Evolutionary conservation across 2,797 vertebrate genomes (phyloP).

Genomic region (Toxotes lorentzi): DNA sequence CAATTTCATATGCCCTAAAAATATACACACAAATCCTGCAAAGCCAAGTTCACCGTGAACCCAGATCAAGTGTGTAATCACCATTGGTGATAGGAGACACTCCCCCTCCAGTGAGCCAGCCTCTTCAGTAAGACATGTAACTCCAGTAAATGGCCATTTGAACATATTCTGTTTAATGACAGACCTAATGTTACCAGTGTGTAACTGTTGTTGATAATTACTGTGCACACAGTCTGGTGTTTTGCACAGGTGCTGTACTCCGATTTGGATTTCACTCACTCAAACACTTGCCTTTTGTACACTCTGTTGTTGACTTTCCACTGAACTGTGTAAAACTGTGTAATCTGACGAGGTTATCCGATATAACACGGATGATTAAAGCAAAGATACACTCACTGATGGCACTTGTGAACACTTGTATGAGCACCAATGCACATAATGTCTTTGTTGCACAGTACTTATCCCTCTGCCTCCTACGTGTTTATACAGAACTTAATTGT

Average conservation of each 20-base stretch:
- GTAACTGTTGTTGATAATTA: neutral
- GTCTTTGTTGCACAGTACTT: too few relatives aligned
- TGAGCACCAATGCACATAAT: neutral
- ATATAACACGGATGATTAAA: neutral
- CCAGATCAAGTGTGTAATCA: slow-evolving; percentile 21
- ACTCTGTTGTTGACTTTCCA: neutral
- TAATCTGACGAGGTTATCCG: neutral
- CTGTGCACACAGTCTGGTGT: neutral
- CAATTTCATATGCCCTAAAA: slow-evolving; percentile 48
- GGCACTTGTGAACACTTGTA: neutral
- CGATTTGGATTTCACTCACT: neutral
- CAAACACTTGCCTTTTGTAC: neutral
- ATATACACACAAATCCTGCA: slow-evolving; percentile 10
- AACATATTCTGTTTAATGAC: slow-evolving; percentile 5
- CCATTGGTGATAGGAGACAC: neutral
- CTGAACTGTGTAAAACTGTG: neutral
- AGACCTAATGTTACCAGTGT: neutral
- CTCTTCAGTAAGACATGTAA: slow-evolving; percentile 1
- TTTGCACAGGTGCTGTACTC: neutral
- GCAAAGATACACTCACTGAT: neutral
- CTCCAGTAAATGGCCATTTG: neutral
- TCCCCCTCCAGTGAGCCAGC: neutral
- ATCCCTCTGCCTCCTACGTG: neutral
- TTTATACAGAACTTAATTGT: neutral
- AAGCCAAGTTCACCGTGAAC: neutral